A percentile compares a stretch with the other conserved stretches of the same genome.
phyloP scores from a whole-genome alignment of 2,888 invertebrate genomes.

The Anthophora plumipes region DNA sequence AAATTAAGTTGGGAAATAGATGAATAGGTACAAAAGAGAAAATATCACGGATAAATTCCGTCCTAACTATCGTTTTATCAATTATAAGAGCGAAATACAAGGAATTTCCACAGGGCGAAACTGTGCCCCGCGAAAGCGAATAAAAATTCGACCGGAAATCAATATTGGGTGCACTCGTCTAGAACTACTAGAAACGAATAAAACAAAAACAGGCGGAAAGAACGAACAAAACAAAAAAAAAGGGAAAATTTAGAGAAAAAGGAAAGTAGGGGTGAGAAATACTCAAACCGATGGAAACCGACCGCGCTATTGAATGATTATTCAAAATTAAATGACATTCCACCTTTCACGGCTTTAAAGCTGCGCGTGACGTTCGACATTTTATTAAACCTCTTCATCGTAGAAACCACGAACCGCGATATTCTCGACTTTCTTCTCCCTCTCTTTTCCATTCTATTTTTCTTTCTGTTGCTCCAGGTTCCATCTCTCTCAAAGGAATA shows the following conservation, averaged over 20 bases:
- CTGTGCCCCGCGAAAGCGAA: conserved; percentile 26
- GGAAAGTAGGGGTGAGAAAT: background rate
- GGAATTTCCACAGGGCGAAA: conserved; percentile 28
- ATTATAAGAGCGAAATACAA: conserved; percentile 32
- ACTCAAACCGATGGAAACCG: background rate
- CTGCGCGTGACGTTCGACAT: conserved; percentile 25
- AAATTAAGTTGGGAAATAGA: background rate
- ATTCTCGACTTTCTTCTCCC: background rate
- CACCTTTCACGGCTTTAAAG: background rate
- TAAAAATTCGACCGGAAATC: conserved; percentile 52
- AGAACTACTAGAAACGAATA: conserved; percentile 22
- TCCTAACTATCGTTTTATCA: conserved; percentile 41
- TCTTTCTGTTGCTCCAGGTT: background rate
- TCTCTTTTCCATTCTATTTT: background rate
- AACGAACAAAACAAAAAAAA: background rate
- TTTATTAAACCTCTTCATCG: conserved; percentile 16
- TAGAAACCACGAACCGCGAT: background rate
- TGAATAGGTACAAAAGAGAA: background rate
- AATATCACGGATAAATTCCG: conserved; percentile 30
- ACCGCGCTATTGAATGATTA: conserved; percentile 6
- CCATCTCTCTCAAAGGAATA: conserved; percentile 2
- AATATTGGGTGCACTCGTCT: conserved; percentile 38
- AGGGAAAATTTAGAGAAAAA: background rate
- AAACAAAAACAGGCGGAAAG: conserved; percentile 6
- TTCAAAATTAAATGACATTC: conserved; percentile 17